phyloP scores from a whole-genome alignment of 2,797 vertebrate genomes.

The Xenentodon cancila region DNA sequence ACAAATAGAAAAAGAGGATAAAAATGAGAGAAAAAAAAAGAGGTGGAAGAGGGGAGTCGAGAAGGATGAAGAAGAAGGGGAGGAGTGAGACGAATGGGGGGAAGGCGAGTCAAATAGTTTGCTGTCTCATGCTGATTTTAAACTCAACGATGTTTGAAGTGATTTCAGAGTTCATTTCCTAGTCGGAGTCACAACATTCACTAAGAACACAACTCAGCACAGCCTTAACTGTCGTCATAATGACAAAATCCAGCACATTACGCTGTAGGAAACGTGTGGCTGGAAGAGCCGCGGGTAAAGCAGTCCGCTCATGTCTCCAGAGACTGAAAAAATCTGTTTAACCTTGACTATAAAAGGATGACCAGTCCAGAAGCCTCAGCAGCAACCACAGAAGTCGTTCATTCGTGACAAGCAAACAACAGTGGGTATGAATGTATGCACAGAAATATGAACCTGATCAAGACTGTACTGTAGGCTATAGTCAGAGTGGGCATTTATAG shows the following conservation, averaged over 20 bases:
- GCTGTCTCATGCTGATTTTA: slow-evolving; percentile 68
- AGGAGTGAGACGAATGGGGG: slow-evolving; percentile 47
- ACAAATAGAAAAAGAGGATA: slow-evolving; percentile 52
- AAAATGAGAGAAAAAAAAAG: slow-evolving; percentile 43
- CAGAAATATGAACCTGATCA: too few species aligned
- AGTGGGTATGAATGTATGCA: too few species aligned
- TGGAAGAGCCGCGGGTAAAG: slow-evolving; percentile 35
- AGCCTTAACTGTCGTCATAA: slow-evolving; percentile 24
- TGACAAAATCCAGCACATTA: slow-evolving; percentile 38
- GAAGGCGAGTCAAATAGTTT: slow-evolving; percentile 65
- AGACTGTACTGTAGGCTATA: too few species aligned
- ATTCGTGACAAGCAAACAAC: too few species aligned
- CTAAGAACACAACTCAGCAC: slow-evolving; percentile 42
- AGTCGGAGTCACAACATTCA: slow-evolving; percentile 54
- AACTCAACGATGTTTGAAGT: slow-evolving; percentile 58
- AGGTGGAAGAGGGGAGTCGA: slow-evolving; percentile 22
- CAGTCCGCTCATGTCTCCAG: slow-evolving; percentile 9
- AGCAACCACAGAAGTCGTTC: too few species aligned
- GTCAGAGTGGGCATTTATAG: too few species aligned
- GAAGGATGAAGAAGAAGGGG: slow-evolving; percentile 45
- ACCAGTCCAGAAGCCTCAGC: not conserved
- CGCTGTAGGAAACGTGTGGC: slow-evolving; percentile 20
- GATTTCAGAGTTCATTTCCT: slow-evolving; percentile 64
- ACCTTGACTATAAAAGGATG: slow-evolving; percentile 35
- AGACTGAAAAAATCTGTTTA: slow-evolving; percentile 24